phyloP scores from a whole-genome alignment of 1,140 invertebrate species.

The Lordiphosa clarofinis region DNA sequence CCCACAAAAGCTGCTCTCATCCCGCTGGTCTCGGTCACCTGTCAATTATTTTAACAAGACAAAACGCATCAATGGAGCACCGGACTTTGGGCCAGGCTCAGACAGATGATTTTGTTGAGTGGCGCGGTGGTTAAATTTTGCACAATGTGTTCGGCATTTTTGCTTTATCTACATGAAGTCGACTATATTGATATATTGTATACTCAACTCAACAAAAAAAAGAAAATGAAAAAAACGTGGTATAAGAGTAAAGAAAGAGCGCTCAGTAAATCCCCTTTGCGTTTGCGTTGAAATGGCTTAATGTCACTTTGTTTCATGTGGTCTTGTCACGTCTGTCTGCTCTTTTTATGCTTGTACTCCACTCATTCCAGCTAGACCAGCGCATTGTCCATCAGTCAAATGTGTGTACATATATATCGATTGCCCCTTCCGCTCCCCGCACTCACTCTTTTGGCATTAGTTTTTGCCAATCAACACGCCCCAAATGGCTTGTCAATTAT shows the following conservation, averaged over 20 bases:
- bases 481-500: conserved; percentile 76
- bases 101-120: conserved; percentile 23
- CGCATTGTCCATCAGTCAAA: conserved; percentile 70
- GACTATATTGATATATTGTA: conserved; percentile 38
- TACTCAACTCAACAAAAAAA: conserved; percentile 2
- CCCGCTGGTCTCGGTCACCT: conserved; percentile 37
- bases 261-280: conserved; percentile 62
- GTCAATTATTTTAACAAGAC: conserved; percentile 77
- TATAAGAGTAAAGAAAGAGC: conserved; percentile 29
- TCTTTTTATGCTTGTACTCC: conserved; percentile 21
- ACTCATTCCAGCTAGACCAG: conserved; percentile 26
- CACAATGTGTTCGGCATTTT: conserved; percentile 51
- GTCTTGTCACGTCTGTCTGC: conserved; percentile 68
- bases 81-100: conserved; percentile 14
- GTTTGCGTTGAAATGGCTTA: conserved; percentile 76
- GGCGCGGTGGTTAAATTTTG: conserved; percentile 39
- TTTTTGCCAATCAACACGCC: conserved; percentile 74
- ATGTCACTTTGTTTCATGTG: conserved; percentile 75
- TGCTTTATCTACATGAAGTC: conserved; percentile 46
- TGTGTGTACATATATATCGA: conserved; percentile 50
- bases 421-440: conserved; percentile 29
- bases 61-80: conserved; percentile 63
- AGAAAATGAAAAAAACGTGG: conserved; percentile 19
- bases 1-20: conserved; percentile 9
- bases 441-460: conserved; percentile 57